Evolutionary conservation across 2,797 vertebrate species (phyloP).

Genomic region (Galaxias olidus): DNA sequence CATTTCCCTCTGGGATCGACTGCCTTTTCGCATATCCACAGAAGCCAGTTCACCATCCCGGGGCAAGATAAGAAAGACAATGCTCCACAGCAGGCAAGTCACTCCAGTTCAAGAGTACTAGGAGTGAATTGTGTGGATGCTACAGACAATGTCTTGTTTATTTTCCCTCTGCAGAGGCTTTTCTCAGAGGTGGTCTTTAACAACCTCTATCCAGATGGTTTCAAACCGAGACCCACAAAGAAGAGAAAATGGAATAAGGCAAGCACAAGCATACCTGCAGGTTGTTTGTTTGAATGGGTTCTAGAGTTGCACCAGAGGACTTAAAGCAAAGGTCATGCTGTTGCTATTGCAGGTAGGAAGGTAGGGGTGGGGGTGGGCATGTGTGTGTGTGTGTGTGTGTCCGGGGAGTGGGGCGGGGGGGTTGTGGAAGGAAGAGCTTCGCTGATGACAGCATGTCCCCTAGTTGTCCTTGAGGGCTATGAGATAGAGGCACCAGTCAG

Average conservation of each 20-base stretch:
- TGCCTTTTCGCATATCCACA: conserved; percentile 36
- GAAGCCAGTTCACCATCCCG: conserved; percentile 25
- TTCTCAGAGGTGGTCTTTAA: conserved; percentile 65
- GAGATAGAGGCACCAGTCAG: conserved; percentile 68
- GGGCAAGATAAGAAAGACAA: conserved; percentile 48
- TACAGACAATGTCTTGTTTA: conserved; percentile 63
- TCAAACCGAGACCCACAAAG: conserved; percentile 49
- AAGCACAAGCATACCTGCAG: conserved; percentile 53
- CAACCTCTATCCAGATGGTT: conserved; percentile 54
- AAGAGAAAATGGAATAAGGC: conserved; percentile 66
- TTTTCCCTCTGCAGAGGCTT: conserved; percentile 55
- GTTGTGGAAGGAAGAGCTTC: conserved; percentile 48
- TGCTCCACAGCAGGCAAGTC: conserved; percentile 44
- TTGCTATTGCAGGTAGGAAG: conserved; percentile 71
- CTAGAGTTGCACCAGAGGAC: conserved; percentile 58
- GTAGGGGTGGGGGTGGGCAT: conserved; percentile 34
- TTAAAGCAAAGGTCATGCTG: conserved; percentile 70
- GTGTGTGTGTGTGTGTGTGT: conserved; percentile 12
- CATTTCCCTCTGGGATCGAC: conserved; percentile 22
- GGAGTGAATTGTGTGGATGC: conserved; percentile 47
- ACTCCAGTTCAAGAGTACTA: conserved; percentile 34
- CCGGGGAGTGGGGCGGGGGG: conserved; percentile 35
- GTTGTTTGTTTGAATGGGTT: conserved; percentile 65
- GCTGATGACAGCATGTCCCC: conserved; percentile 75
- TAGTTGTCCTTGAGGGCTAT: conserved; percentile 67